These are phyloP conservation scores for Acanthopleura granulata DNA, from an alignment of 2,888 invertebrate species.

Conservation along the genomic window DNA sequence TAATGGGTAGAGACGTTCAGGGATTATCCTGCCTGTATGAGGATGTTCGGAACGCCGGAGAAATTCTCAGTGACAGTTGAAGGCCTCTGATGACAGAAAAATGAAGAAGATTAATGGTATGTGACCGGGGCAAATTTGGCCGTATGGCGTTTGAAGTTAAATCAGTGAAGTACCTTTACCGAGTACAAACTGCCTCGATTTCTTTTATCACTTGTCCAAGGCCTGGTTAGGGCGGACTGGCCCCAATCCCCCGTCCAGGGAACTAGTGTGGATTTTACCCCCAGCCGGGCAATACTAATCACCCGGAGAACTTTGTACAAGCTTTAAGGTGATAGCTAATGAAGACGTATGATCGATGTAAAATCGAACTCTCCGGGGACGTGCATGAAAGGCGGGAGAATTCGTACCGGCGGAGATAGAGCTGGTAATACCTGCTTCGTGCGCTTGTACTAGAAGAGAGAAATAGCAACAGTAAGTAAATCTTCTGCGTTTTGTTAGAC, in stretches of 20 bases:
- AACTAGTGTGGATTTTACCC: constrained; percentile 8
- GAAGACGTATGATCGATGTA: background rate
- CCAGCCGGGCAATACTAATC: background rate
- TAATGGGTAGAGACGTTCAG: too few species aligned
- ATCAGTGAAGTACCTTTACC: background rate
- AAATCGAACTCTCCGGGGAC: background rate
- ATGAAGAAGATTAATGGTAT: too few species aligned
- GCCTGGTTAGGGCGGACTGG: background rate
- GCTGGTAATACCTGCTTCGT: too few species aligned
- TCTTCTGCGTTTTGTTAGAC: too few species aligned
- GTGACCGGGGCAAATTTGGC: too few species aligned
- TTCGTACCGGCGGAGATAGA: too few species aligned
- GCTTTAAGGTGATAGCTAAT: background rate
- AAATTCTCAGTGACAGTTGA: too few species aligned
- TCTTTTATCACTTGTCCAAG: background rate
- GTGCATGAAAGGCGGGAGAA: background rate
- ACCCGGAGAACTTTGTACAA: background rate
- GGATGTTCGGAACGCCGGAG: too few species aligned
- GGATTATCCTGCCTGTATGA: too few species aligned
- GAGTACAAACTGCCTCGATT: background rate
- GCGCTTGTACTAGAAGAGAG: too few species aligned
- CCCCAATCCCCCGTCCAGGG: background rate
- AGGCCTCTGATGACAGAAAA: too few species aligned
- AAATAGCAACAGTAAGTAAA: too few species aligned
- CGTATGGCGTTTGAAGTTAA: background rate